Conservation (phyloP, 2,888 invertebrate species). For the Gryllus longicercus region DNA sequence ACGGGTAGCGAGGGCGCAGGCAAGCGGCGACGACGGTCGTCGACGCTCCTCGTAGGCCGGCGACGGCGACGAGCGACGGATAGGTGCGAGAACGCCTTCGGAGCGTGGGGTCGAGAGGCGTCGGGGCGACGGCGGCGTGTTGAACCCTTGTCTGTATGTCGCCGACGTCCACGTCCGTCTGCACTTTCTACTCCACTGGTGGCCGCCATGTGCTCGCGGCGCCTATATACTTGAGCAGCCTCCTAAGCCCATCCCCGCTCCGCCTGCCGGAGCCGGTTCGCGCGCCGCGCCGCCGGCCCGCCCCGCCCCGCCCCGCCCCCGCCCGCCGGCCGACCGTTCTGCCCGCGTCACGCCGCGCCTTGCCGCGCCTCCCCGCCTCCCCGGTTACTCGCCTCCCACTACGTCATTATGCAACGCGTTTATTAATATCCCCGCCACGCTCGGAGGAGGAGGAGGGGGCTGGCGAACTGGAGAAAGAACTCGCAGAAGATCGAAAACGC, state of each 20-base stretch:
- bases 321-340: background rate
- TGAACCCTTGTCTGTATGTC: background rate
- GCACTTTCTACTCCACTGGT: slow-evolving; percentile 17
- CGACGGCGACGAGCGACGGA: background rate
- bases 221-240: slow-evolving; percentile 7
- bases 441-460: no score
- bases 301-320: background rate
- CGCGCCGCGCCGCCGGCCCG: background rate
- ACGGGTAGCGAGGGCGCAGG: no score
- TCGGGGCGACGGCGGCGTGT: background rate
- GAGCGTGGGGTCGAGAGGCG: background rate
- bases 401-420: no score
- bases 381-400: no score
- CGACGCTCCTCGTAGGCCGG: background rate
- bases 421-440: no score
- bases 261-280: background rate
- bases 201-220: background rate
- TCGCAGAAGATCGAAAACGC: no score
- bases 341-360: no score
- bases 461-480: no score
- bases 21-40: no score
- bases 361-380: no score
- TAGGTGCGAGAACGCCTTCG: background rate
- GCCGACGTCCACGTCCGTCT: background rate
- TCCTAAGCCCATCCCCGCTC: background rate